phyloP scores from a whole-genome alignment of 1,140 invertebrate genomes.

The Pectinophora gossypiella region DNA sequence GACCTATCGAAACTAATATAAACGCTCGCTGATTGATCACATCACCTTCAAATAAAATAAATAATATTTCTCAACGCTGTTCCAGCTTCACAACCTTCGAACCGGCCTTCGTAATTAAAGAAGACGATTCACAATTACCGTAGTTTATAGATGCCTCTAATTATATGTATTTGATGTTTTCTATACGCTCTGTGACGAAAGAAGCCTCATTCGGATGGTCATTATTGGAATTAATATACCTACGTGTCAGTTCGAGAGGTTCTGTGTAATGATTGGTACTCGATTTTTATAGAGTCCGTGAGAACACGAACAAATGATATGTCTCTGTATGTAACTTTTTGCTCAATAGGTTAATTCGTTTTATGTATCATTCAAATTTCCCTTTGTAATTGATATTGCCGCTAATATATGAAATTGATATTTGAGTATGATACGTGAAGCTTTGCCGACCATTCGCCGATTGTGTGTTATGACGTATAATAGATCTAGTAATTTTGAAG shows the following conservation, averaged over 20 bases:
- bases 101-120: conserved; percentile 68
- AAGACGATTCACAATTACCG: conserved; percentile 64
- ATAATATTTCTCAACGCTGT: conserved; percentile 41
- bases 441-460: neutral
- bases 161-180: conserved; percentile 73
- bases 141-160: conserved; percentile 69
- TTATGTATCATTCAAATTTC: conserved; percentile 30
- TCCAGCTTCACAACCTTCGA: conserved; percentile 31
- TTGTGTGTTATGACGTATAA: neutral
- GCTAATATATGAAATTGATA: conserved; percentile 21
- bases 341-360: conserved; percentile 33
- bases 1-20: neutral
- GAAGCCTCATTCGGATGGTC: conserved; percentile 56
- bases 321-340: conserved; percentile 48
- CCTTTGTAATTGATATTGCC: conserved; percentile 34
- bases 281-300: conserved; percentile 67
- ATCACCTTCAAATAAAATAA: conserved; percentile 30
- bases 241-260: conserved; percentile 69
- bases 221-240: conserved; percentile 73
- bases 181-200: conserved; percentile 69
- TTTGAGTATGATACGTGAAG: conserved; percentile 6
- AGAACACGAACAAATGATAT: conserved; percentile 63
- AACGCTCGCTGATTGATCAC: conserved; percentile 10
- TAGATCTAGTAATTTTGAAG: neutral
- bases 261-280: conserved; percentile 52